Base-by-base conservation (phyloP, 2,797 vertebrate species). In the Cyprinella venusta region DNA sequence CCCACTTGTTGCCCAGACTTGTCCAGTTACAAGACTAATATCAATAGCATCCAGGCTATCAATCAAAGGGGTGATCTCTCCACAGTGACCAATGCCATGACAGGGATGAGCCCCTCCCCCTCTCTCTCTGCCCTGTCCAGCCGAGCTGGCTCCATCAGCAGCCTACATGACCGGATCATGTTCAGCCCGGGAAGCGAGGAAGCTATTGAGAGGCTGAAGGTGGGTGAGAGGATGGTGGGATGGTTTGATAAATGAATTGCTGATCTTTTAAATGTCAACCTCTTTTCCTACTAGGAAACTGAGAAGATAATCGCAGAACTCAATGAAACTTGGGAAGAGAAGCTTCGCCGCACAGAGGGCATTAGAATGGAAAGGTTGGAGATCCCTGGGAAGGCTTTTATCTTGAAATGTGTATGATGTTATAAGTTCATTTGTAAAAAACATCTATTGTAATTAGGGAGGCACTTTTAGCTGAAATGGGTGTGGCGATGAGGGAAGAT, bases 221-320 rank as follows among this genome's bases (percentile, higher is more conserved):
- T 99, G 82, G 70, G 61, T 21, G 3, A 33, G 48, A 52, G 33
- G 16, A 56, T 48, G 36, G 19, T 50, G 1, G 48, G 19, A 71
- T 56, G 45, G 36, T 70, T 72, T 75, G 61, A 45, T 77, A 42
- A 64, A 77, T 74, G 8, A 42, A 77, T 67, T 68, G 26, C 15
- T 76, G 38, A 56, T 16, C 56, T 24, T 19, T 79, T 85, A 80
- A 19, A 82, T 0, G 9, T 33, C 38, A 1, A 65, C 19, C 64
- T 33, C 36, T 85, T 1, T 83, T 67, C 77, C 78, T 76, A 56
- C 40, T 63, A 80, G 98, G 98, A 99, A 92, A 99, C 98, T 0
- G 98, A 99, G 92, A 99, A 99, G 90, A 99, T 99, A 86, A 99
- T 99, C 0, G 98, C 98, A 0, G 98, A 99, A 89, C 95, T 99